These are phyloP conservation scores for Goniozus legneri DNA, from an alignment of 1,140 invertebrate species.

Conservation along the genomic window DNA sequence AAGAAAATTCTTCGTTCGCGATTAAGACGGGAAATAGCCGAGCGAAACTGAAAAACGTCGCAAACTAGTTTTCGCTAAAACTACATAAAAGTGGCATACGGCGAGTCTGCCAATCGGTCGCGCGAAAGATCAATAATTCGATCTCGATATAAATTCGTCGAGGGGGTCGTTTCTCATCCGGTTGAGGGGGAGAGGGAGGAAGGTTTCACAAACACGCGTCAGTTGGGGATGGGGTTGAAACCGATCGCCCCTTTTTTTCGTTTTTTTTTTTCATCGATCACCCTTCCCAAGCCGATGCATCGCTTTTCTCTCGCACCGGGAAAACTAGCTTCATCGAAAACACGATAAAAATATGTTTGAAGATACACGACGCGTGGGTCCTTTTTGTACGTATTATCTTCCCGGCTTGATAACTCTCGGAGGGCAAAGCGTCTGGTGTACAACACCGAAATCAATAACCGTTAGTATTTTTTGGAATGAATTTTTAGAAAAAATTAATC, in stretches of 20 bases:
- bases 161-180: slow-evolving; percentile 47
- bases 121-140: slow-evolving; percentile 43
- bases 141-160: slow-evolving; percentile 47
- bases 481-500: too few relatives aligned
- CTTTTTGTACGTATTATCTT: too few relatives aligned
- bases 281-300: slow-evolving; percentile 25
- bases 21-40: slow-evolving; percentile 36
- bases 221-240: slow-evolving; percentile 43
- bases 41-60: slow-evolving; percentile 4
- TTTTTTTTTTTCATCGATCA: slow-evolving; percentile 44
- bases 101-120: slow-evolving; percentile 23
- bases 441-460: too few relatives aligned
- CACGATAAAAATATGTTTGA: slow-evolving; percentile 27
- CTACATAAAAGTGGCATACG: slow-evolving; percentile 35
- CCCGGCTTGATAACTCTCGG: too few relatives aligned
- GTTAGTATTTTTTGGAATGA: too few relatives aligned
- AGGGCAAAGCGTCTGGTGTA: too few relatives aligned
- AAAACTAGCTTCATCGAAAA: slow-evolving; percentile 31
- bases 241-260: slow-evolving; percentile 45
- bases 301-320: slow-evolving; percentile 29
- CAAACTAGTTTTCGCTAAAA: slow-evolving; percentile 18
- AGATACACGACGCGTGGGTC: neutral
- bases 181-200: too few relatives aligned
- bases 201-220: slow-evolving; percentile 35
- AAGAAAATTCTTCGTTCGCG: slow-evolving; percentile 37